A percentile compares a stretch with the other conserved stretches of the same genome.
phyloP scores from a whole-genome alignment of 2,888 invertebrate species.

The Uropetala carovei region DNA sequence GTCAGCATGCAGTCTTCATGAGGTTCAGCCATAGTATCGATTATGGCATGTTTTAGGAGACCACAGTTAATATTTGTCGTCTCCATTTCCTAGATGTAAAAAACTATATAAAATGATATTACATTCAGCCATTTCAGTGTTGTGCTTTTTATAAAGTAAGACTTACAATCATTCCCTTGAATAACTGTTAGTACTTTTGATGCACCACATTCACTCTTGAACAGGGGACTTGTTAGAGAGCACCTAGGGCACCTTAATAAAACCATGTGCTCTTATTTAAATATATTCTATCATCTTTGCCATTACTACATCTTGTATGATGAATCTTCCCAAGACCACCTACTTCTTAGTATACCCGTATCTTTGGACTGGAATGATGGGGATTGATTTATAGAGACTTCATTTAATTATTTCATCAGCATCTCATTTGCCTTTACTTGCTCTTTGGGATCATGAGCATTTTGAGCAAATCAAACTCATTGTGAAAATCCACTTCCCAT shows the following conservation, averaged over 20 bases:
- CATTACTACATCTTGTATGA: slow-evolving; percentile 56
- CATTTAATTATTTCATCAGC: slow-evolving; percentile 45
- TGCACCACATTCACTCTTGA: slow-evolving; percentile 65
- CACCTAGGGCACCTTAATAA: slow-evolving; percentile 61
- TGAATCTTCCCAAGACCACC: slow-evolving; percentile 60
- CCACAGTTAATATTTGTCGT: background rate
- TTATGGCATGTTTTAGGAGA: slow-evolving; percentile 31
- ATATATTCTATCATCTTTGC: slow-evolving; percentile 65
- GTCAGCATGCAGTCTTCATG: slow-evolving; percentile 44
- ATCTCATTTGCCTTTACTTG: slow-evolving; percentile 38
- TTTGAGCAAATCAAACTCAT: slow-evolving; percentile 64
- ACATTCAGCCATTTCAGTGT: slow-evolving; percentile 45
- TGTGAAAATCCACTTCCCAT: slow-evolving; percentile 53
- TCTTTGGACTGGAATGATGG: slow-evolving; percentile 66
- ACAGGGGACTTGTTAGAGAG: slow-evolving; percentile 54
- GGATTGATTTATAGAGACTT: slow-evolving; percentile 62
- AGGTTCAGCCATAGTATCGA: slow-evolving; percentile 35
- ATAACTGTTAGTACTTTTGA: slow-evolving; percentile 34
- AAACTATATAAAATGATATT: slow-evolving; percentile 63
- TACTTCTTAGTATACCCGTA: slow-evolving; percentile 65
- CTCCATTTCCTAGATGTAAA: slow-evolving; percentile 57
- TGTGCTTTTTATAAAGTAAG: slow-evolving; percentile 50
- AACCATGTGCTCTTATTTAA: slow-evolving; percentile 58
- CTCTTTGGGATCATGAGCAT: slow-evolving; percentile 48
- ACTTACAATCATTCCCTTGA: slow-evolving; percentile 56